phyloP scores from a whole-genome alignment of 2,113 vertebrate species.

The Chelonoidis abingdonii region DNA sequence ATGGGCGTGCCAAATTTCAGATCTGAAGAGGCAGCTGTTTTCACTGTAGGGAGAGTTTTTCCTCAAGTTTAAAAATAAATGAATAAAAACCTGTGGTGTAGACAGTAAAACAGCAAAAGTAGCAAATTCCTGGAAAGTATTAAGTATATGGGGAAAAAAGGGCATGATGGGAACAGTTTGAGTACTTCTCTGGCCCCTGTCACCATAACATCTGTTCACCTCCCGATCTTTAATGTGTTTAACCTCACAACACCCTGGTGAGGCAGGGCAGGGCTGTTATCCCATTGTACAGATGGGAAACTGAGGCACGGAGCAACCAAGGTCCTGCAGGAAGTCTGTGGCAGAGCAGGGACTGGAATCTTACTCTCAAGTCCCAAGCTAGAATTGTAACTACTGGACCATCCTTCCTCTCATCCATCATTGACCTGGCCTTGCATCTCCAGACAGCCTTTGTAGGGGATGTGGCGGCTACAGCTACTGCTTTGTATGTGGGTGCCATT shows the following conservation, averaged over 20 bases:
- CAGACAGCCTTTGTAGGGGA: neutral
- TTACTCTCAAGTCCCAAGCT: neutral
- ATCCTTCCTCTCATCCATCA: neutral
- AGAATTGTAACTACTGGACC: neutral
- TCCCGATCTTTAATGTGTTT: neutral
- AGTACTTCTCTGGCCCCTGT: neutral
- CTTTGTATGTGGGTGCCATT: neutral
- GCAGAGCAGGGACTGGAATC: neutral
- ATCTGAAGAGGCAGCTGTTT: neutral
- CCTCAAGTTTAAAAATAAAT: neutral
- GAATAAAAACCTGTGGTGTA: neutral
- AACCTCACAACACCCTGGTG: neutral
- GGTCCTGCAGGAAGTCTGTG: neutral
- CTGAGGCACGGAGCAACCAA: neutral
- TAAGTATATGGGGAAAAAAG: rapidly evolving
- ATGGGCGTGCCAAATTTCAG: neutral
- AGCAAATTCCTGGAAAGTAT: neutral
- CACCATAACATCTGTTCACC: neutral
- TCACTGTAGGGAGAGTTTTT: neutral
- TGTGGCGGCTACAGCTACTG: neutral
- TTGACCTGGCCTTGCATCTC: neutral
- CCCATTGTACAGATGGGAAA: neutral
- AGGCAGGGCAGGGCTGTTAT: neutral
- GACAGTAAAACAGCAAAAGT: neutral
- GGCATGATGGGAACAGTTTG: neutral